These are phyloP conservation scores for Callipepla squamata DNA, from an alignment of 2,113 vertebrate genomes.

Conservation along the genomic window DNA sequence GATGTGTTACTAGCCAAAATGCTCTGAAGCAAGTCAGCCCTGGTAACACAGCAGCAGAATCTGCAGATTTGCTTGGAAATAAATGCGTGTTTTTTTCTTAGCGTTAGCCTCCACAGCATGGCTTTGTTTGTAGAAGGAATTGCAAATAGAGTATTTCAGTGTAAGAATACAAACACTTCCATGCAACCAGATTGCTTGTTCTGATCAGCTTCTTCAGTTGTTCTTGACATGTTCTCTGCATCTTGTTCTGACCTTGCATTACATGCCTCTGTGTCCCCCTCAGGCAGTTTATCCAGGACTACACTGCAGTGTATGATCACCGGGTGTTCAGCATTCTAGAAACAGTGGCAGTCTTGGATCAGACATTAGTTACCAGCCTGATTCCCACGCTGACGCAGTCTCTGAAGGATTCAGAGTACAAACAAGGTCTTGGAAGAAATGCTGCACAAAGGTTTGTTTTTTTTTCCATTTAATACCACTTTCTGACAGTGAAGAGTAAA, in stretches of 20 bases:
- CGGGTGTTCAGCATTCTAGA: constrained; percentile 89
- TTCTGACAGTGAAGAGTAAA: background rate
- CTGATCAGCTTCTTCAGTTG: constrained; percentile 6
- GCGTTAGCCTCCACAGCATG: background rate
- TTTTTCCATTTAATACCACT: background rate
- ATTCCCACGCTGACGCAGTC: constrained; percentile 86
- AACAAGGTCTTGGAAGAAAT: constrained; percentile 92
- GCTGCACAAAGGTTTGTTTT: constrained; percentile 82
- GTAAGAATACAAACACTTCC: background rate
- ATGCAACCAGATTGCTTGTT: background rate
- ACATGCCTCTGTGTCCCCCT: constrained; percentile 41
- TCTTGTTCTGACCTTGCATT: constrained; percentile 13
- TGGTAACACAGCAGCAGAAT: background rate
- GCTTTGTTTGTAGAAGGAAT: background rate
- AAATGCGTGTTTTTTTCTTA: background rate
- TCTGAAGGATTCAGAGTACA: constrained; percentile 88
- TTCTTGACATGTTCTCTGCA: constrained; percentile 19
- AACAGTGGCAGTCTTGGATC: constrained; percentile 83
- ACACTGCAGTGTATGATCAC: constrained; percentile 81
- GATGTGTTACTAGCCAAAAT: background rate
- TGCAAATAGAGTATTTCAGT: background rate
- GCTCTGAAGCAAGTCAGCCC: background rate
- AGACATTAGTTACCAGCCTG: constrained; percentile 79
- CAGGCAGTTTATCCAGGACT: constrained; percentile 92
- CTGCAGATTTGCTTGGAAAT: background rate